Evolutionary conservation across 1,140 invertebrate genomes (phyloP), one percentile per base, ranked within the genome.

Genomic region (Whitmania pigra): DNA sequence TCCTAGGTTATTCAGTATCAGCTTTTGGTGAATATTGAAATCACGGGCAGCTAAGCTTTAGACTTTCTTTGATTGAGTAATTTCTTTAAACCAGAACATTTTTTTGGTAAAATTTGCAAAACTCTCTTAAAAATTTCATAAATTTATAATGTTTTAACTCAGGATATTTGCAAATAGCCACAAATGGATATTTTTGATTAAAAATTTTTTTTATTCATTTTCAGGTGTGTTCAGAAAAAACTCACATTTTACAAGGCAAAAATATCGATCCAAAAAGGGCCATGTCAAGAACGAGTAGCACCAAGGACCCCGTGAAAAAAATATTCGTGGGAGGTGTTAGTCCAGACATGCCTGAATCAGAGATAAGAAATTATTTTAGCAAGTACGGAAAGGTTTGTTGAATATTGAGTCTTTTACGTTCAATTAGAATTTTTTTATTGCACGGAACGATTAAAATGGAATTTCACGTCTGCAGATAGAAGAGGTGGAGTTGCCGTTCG

Each of bases 211-310:
- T 49, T 49, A 49, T 25, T n/a, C 13, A n/a, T 25, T 25, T 4
- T 63, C 57, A 63, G 57, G 57, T 63, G 11, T 63, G 91, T 82
- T 86, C 86, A 67, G 73, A 74, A 68, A 88, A 87, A 60, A 90
- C 93, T 75, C 93, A 96, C 81, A 86, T 90, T 20, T 93, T 96
- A 70, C 94, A 94, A 82, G 89, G 89, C 77, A 94, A 94, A 80
- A 92, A 93, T 82, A 91, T 95, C 71, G 92, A 95, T 80, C 92
- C 93, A 9, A 95, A 95, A 78, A 93, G 93, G 81, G 93, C 93
- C 0, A 94, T 94, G 82, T 91, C 92, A 0, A 86, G 92, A 73
- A 63, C 57, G 11, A 63, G 11, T 11, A 49, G 53, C 15, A 69
- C 63, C 54, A 67, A 69, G 3, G 74, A 74, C 22, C 73, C 74